phyloP scores from a whole-genome alignment of 2,888 invertebrate species.

The Scelioninae gen. 2 region DNA sequence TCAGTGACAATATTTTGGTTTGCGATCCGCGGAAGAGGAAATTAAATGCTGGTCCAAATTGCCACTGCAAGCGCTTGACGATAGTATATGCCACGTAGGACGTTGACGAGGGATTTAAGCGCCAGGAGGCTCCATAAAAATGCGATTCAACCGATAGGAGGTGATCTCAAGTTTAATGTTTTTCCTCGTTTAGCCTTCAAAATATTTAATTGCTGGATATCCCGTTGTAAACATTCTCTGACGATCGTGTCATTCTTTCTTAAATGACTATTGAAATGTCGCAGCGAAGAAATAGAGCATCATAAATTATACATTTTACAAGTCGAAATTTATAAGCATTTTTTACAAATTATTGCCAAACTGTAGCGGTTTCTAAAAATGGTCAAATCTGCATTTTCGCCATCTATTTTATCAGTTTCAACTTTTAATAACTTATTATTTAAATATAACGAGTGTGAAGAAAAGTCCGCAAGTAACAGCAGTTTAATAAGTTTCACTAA shows the following conservation, averaged over 20 bases:
- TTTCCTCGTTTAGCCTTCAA: slow-evolving; percentile 62
- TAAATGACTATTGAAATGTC: slow-evolving; percentile 58
- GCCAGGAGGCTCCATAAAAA: slow-evolving; percentile 69
- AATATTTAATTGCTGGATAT: slow-evolving; percentile 61
- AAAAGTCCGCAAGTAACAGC: too few species aligned
- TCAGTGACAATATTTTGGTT: too few species aligned
- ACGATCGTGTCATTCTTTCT: slow-evolving; percentile 61
- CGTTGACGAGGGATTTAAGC: slow-evolving; percentile 64
- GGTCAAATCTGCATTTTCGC: slow-evolving; percentile 27
- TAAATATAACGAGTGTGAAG: too few species aligned
- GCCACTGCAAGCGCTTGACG: slow-evolving; percentile 41
- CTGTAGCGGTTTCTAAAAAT: slow-evolving; percentile 17
- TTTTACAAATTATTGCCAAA: slow-evolving; percentile 56
- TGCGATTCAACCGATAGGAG: slow-evolving; percentile 63
- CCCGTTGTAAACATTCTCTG: slow-evolving; percentile 61
- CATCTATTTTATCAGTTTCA: too few species aligned
- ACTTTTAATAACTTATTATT: too few species aligned
- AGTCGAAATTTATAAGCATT: slow-evolving; percentile 55
- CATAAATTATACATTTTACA: slow-evolving; percentile 60
- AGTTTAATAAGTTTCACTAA: too few species aligned
- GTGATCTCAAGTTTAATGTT: slow-evolving; percentile 64
- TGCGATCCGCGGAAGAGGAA: slow-evolving; percentile 29
- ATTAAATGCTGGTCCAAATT: slow-evolving; percentile 37
- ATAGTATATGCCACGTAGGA: slow-evolving; percentile 59
- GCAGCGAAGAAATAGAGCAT: slow-evolving; percentile 54